Evolutionary conservation across 1,140 invertebrate species (phyloP), one percentile per base, ranked within the genome.

Genomic region (Cyclargus thomasi): DNA sequence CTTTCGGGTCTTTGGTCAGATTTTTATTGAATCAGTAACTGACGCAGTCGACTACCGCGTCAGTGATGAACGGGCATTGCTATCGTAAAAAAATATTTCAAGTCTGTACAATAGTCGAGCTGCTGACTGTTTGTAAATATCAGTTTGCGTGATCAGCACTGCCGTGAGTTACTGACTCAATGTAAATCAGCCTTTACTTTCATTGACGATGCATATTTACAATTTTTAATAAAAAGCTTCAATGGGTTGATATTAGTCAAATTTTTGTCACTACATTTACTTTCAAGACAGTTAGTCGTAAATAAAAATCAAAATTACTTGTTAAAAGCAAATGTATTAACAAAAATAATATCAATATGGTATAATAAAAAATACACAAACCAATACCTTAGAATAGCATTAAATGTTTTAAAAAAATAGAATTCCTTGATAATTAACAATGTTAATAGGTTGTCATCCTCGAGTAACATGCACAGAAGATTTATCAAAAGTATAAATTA

Each of bases 241-340:
- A 59, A 67, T 39, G 67, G 75, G 74, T 67, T 71, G 70, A 63
- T 74, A 73, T 77, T 76, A 78, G 77, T 83, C 71, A 85, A 78
- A 59, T 59, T 81, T 81, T 85, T 86, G 84, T 73, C 77, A 85
- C 78, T 86, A 88, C 86, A 85, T 87, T 87, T 69, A 87, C 82
- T 86, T 84, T 77, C 55, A 63, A 71, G 84, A 85, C 80, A 85
- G 86, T 88, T 88, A 88, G 86, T 88, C 68, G 67, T 66, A 88
- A 86, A 86, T 85, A 88, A 88, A 87, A 88, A 82, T 65, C 74
- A 74, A 71, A 17, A 67, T 73, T 69, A 69, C 70, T 75, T 72
- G 70, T 68, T 65, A 68, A 79, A 85, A 88, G 85, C 82, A 88
- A 88, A 88, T 88, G 84, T 87, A 85, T 86, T 86, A 82, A 86